Base-by-base conservation (phyloP, 2,888 invertebrate genomes). In the Anagyrus pseudococci region DNA sequence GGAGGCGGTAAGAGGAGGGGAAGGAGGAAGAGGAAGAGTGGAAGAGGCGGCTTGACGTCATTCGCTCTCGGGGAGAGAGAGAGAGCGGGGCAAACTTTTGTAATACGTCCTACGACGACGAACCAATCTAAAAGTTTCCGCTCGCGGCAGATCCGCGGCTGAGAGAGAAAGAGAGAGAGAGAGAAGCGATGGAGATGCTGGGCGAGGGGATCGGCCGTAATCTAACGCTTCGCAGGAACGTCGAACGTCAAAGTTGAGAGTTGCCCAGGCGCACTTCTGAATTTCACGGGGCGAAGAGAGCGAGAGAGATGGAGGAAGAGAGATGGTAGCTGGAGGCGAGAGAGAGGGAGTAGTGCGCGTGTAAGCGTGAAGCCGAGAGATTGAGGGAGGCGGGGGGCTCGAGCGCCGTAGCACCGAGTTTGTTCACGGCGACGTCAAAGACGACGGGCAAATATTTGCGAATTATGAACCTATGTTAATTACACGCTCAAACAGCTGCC, bases 1-100 rank as follows among this genome's bases (percentile, higher is more conserved):
- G 37, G n/a, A 37, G 41, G 33, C 43, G 43, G 49, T 59, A 49
- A 50, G 56, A 25, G 50, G 48, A 57, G 43, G 63, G 57, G 48
- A 64, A 53, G 53, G 62, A 63, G 67, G 44, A 64, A 61, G 29
- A 29, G 29, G 6, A 4, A 29, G 10, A 10, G 29, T 7, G 29
- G 29, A 29, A 10, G 10, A 29, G 29, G n/a, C n/a, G n/a, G n/a
- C n/a, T n/a, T n/a, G n/a, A n/a, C n/a, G n/a, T n/a, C n/a, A n/a
- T n/a, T n/a, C n/a, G n/a, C 33, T 33, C 33, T 13, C 33, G 33
- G 33, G n/a, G 15, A 13, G 41, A 15, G 6, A n/a, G 6, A 43
- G 48, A 57, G 53, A 63, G 63, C 50, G 46, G 62, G 63, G 67
- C 56, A 69, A 76, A 76, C 72, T 77, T 77, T 73, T 71, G 72